Evolutionary conservation across 1,140 invertebrate genomes (phyloP).

Genomic region (Temnothorax longispinosus): DNA sequence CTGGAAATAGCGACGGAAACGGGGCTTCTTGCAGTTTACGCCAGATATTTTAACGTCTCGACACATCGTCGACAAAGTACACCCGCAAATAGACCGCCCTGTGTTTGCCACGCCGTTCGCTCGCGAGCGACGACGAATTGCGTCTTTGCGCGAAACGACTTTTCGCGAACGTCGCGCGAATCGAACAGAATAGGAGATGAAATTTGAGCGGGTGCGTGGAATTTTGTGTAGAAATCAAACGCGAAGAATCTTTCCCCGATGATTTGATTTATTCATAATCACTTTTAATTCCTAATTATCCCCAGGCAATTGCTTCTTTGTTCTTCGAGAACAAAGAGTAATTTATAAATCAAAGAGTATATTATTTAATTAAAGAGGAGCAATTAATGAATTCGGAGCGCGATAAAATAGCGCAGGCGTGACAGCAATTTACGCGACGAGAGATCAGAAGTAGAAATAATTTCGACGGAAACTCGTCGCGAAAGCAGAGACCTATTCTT

Average conservation of each 20-base stretch:
- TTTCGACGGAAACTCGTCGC: neutral
- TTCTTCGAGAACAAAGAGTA: neutral
- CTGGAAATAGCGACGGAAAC: slow-evolving; percentile 71
- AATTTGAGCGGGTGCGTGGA: neutral
- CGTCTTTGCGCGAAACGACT: neutral
- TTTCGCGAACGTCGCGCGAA: neutral
- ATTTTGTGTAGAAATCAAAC: slow-evolving; percentile 3
- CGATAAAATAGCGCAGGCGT: neutral
- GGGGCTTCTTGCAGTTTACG: slow-evolving; percentile 41
- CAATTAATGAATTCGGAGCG: neutral
- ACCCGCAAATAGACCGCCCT: slow-evolving; percentile 57
- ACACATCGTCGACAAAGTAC: slow-evolving; percentile 46
- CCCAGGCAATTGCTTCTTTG: neutral
- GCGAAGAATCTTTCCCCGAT: too few species aligned
- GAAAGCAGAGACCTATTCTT: slow-evolving; percentile 30
- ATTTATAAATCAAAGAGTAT: neutral
- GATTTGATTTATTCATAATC: neutral
- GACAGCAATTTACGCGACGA: neutral
- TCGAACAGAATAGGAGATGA: neutral
- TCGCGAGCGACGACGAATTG: neutral
- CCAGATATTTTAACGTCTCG: slow-evolving; percentile 51
- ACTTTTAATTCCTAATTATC: neutral
- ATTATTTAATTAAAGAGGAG: neutral
- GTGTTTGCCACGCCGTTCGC: neutral
- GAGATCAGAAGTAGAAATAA: neutral